Base-by-base conservation (phyloP, 2,888 invertebrate species). In the Branchellion lobata region DNA sequence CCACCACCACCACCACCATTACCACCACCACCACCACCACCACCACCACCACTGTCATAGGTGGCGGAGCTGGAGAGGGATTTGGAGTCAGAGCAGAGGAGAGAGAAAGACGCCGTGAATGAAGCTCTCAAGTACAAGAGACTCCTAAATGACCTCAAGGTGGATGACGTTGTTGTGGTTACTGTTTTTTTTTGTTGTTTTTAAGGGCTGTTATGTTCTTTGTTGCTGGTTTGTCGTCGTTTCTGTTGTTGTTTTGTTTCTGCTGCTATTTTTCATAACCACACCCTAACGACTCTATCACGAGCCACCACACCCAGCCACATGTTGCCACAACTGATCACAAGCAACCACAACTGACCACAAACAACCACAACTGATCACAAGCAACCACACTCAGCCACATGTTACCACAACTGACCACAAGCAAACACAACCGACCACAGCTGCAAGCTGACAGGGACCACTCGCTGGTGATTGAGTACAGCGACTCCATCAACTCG, bases 51-150 rank as follows among this genome's bases (percentile, higher is more conserved):
- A n/a, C n/a, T n/a, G n/a, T n/a, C n/a, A n/a, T n/a, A n/a, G n/a
- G n/a, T 87, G 78, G 85, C 87, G 81, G 87, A 87, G 80, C 82
- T 87, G 74, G 87, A 87, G 81, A 84, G 85, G 40, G 87, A 87
- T 80, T 80, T 86, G 79, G 87, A 87, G 83, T 84, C 83, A 47
- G 87, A 87, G 81, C 85, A 85, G 81, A 85, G 87, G 79, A 85
- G 87, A 72, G 82, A 83, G 69, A 85, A 87, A 72, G 87, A 87
- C 74, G 82, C 85, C 36, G 81, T 83, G 0, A 85, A 85, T 76
- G 84, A 83, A 80, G 83, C 84, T 82, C 84, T 86, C 79, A 87
- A 87, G 83, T 81, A 85, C 47, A 86, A 87, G 81, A 85, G 87
- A 74, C 83, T 84, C 80, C 84, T 84, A 83, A 85, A 85, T 80